Evolutionary conservation across 2,797 vertebrate species (phyloP).

Genomic region (Telmatherina bonti): DNA sequence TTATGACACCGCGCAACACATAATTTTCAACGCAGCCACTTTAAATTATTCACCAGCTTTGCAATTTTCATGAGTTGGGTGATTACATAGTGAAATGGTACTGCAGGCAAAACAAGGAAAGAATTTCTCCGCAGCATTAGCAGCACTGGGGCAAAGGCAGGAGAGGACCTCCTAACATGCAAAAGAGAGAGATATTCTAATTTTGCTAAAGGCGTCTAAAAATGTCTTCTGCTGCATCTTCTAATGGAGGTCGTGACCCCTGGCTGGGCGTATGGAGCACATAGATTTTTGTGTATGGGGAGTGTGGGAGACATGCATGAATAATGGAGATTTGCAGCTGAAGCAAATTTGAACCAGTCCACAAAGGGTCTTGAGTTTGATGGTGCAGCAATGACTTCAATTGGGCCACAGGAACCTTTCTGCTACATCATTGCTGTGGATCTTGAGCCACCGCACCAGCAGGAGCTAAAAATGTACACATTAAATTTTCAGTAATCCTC

Average conservation of each 20-base stretch:
- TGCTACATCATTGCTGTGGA: slow-evolving; percentile 2
- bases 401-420: slow-evolving; percentile 25
- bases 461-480: background rate
- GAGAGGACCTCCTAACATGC: slow-evolving; percentile 28
- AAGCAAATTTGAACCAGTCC: slow-evolving; percentile 43
- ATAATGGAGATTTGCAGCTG: slow-evolving; percentile 52
- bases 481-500: background rate
- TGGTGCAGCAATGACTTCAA: slow-evolving; percentile 28
- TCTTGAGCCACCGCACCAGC: background rate
- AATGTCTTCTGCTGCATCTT: slow-evolving; percentile 50
- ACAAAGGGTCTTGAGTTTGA: slow-evolving; percentile 49
- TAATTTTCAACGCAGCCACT: slow-evolving; percentile 75
- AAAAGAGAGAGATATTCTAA: slow-evolving; percentile 40
- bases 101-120: slow-evolving; percentile 78
- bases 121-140: slow-evolving; percentile 62
- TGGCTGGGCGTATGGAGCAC: slow-evolving; percentile 50
- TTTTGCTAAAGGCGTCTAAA: slow-evolving; percentile 49
- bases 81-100: slow-evolving; percentile 83
- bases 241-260: slow-evolving; percentile 70
- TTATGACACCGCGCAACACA: slow-evolving; percentile 77
- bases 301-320: slow-evolving; percentile 52
- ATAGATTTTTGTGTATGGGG: slow-evolving; percentile 17
- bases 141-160: slow-evolving; percentile 29
- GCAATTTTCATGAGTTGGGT: slow-evolving; percentile 83
- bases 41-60: slow-evolving; percentile 82